Conservation (phyloP, 2,888 invertebrate genomes). For the Gandaritis pyraliata region DNA sequence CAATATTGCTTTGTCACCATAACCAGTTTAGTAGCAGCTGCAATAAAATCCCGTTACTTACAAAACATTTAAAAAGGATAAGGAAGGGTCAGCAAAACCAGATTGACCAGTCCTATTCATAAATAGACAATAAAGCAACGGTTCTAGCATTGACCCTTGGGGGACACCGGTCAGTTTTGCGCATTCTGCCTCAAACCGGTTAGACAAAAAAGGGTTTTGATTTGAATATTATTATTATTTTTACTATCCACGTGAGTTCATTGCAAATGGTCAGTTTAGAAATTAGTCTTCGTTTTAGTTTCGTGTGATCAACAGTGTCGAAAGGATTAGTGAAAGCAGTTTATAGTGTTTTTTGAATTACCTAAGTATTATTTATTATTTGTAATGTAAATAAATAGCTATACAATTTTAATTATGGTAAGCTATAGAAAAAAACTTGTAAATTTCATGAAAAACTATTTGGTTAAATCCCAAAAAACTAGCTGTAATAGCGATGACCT, state of each 20-base stretch:
- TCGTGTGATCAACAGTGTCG: constrained; percentile 53
- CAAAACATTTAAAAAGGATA: constrained; percentile 67
- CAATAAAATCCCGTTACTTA: constrained; percentile 57
- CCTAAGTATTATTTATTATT: too few species aligned
- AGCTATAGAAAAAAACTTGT: too few species aligned
- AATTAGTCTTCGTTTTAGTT: constrained; percentile 52
- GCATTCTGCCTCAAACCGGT: constrained; percentile 69
- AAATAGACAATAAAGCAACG: constrained; percentile 69
- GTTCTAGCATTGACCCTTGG: constrained; percentile 73
- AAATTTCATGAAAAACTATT: too few species aligned
- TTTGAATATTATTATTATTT: constrained; percentile 62
- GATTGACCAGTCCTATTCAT: constrained; percentile 80
- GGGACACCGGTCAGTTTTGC: constrained; percentile 76
- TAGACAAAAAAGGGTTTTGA: constrained; percentile 63
- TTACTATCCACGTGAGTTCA: constrained; percentile 49
- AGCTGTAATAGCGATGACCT: too few species aligned
- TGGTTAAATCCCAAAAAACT: too few species aligned
- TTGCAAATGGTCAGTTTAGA: constrained; percentile 67
- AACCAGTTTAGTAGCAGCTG: constrained; percentile 72
- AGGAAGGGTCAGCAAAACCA: constrained; percentile 81
- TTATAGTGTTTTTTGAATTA: neutral
- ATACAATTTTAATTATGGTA: too few species aligned
- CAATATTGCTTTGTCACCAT: constrained; percentile 50
- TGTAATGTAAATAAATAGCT: too few species aligned
- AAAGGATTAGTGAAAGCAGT: constrained; percentile 35